phyloP scores from a whole-genome alignment of 1,140 invertebrate genomes.

The Spodoptera frugiperda region DNA sequence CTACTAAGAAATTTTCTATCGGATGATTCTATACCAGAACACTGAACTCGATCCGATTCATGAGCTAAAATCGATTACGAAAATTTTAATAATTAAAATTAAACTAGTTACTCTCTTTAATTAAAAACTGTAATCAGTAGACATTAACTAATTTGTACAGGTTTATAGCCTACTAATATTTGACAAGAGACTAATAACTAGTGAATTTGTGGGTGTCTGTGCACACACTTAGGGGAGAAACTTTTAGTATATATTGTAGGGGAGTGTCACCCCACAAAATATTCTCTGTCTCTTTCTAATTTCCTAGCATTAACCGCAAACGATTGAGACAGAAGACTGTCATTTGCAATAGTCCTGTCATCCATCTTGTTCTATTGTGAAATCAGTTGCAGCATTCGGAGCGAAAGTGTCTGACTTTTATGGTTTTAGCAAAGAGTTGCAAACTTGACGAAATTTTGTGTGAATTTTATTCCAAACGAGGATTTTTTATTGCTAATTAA shows the following conservation, averaged over 20 bases:
- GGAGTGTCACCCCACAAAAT: conserved; percentile 18
- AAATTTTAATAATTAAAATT: no score
- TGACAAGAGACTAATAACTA: no score
- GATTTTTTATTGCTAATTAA: background rate
- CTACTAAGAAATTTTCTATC: no score
- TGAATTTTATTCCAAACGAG: background rate
- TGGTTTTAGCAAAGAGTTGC: conserved; percentile 6
- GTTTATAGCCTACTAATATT: no score
- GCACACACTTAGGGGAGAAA: no score
- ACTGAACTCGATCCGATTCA: no score
- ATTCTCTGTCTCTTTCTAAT: background rate
- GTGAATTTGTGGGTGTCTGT: no score
- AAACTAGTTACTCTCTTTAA: no score
- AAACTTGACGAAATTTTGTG: background rate
- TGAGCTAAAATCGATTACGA: no score
- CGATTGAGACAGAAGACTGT: conserved; percentile 10
- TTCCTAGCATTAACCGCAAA: conserved; percentile 14
- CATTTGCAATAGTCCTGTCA: conserved; percentile 32
- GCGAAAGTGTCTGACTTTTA: conserved; percentile 28
- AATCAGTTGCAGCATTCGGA: background rate
- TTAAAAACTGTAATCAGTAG: no score
- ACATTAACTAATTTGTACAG: no score
- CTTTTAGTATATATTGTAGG: background rate
- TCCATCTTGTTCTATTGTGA: conserved; percentile 27
- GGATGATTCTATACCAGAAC: no score